Percentiles rank a stretch among this genome's conserved stretches.
These are phyloP conservation scores for Ceratoteleas bidentatus DNA, from an alignment of 1,140 invertebrate genomes.

Conservation along the genomic window DNA sequence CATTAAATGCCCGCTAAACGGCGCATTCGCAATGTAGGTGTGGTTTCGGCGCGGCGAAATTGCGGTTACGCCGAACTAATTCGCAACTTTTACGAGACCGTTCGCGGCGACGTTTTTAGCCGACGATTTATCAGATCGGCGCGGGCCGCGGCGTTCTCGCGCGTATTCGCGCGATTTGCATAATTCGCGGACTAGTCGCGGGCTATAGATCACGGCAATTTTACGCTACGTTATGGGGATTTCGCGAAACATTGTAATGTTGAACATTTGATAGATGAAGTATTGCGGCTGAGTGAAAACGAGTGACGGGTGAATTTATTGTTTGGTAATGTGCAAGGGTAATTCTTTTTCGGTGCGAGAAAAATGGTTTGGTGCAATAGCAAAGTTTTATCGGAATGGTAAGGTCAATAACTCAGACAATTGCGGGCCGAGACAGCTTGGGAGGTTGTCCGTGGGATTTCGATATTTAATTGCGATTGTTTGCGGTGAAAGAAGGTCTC, in stretches of 20 bases:
- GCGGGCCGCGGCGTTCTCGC: not conserved
- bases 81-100: constrained; percentile 4
- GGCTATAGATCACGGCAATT: constrained; percentile 28
- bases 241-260: constrained; percentile 26
- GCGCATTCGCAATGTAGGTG: constrained; percentile 23
- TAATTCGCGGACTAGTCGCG: constrained; percentile 20
- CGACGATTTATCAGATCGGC: constrained; percentile 24
- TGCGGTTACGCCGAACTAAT: constrained; percentile 2
- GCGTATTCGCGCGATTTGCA: constrained; percentile 28
- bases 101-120: constrained; percentile 8
- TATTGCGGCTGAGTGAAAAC: constrained; percentile 37
- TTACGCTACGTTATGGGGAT: constrained; percentile 32
- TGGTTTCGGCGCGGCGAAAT: constrained; percentile 15
- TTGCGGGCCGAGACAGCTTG: not conserved
- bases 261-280: constrained; percentile 30
- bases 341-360: not conserved
- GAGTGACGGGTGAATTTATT: constrained; percentile 21
- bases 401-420: constrained; percentile 6
- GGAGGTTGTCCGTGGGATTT: no score
- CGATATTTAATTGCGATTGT: no score
- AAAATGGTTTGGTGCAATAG: constrained; percentile 1
- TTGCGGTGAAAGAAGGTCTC: no score
- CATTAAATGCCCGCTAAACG: constrained; percentile 22
- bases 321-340: constrained; percentile 8
- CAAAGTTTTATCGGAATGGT: constrained; percentile 1